Conservation (phyloP, 2,797 vertebrate genomes). For the Spatula clypeata region DNA sequence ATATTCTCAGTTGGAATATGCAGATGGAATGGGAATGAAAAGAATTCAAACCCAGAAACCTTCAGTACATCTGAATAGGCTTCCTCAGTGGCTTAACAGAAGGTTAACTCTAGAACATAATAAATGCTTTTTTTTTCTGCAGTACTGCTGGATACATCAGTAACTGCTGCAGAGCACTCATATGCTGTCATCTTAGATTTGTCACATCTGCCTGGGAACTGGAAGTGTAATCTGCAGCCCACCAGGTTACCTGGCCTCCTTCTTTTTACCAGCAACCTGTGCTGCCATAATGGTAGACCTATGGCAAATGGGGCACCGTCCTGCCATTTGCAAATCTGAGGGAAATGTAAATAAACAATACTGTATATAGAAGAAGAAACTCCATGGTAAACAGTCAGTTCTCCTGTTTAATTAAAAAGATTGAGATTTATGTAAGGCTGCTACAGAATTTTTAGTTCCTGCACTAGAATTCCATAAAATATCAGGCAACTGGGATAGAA, state of each 20-base stretch:
- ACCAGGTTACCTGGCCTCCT: background rate
- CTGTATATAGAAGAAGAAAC: background rate
- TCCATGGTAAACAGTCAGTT: background rate
- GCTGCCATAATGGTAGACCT: background rate
- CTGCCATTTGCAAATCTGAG: background rate
- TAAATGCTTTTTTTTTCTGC: background rate
- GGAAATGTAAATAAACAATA: background rate
- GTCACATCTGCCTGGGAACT: background rate
- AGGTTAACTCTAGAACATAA: background rate
- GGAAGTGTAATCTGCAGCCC: background rate
- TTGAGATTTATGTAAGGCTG: background rate
- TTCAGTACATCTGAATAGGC: background rate
- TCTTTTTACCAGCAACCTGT: background rate
- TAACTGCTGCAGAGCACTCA: background rate
- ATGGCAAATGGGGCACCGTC: background rate
- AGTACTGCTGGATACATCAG: background rate
- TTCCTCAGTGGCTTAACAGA: background rate
- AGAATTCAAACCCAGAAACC: background rate
- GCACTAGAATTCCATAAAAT: background rate
- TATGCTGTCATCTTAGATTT: background rate
- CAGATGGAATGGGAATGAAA: background rate
- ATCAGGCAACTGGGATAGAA: background rate
- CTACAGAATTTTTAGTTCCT: background rate
- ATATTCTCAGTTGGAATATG: background rate
- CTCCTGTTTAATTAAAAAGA: constrained; percentile 33